Evolutionary conservation across 2,113 vertebrate species (phyloP).

Genomic region (Murina feae): DNA sequence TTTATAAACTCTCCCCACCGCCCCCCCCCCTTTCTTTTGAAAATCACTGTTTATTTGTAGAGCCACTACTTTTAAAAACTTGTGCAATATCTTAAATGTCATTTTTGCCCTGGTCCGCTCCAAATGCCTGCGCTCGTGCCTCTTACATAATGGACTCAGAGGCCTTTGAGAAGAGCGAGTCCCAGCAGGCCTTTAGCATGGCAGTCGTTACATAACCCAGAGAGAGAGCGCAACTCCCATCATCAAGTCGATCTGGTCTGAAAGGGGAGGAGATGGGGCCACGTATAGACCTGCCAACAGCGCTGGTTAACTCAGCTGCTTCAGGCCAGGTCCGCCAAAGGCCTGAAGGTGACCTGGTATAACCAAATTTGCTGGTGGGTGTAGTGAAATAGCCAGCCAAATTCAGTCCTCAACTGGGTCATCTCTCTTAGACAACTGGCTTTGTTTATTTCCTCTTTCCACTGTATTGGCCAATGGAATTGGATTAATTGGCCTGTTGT

Average conservation of each 20-base stretch:
- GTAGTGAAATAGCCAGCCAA: neutral
- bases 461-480: conserved; percentile 29
- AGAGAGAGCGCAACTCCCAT: neutral
- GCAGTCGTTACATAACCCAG: conserved; percentile 16
- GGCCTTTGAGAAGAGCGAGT: conserved; percentile 47
- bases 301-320: neutral
- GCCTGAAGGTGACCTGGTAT: neutral
- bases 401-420: conserved; percentile 24
- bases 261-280: neutral
- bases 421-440: neutral
- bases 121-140: conserved; percentile 26
- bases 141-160: conserved; percentile 45
- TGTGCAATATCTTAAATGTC: conserved; percentile 57
- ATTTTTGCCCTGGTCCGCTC: conserved; percentile 51
- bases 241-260: neutral
- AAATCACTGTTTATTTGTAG: conserved; percentile 63
- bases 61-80: conserved; percentile 57
- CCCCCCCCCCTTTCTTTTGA: conserved; percentile 36
- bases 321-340: neutral
- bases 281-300: neutral
- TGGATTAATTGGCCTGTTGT: conserved; percentile 49
- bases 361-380: neutral
- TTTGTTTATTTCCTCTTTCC: conserved; percentile 59
- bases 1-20: conserved; percentile 52
- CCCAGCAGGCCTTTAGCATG: conserved; percentile 17